These are phyloP conservation scores for Bombyx mori DNA, from an alignment of 1,140 invertebrate genomes.

Conservation along the genomic window DNA sequence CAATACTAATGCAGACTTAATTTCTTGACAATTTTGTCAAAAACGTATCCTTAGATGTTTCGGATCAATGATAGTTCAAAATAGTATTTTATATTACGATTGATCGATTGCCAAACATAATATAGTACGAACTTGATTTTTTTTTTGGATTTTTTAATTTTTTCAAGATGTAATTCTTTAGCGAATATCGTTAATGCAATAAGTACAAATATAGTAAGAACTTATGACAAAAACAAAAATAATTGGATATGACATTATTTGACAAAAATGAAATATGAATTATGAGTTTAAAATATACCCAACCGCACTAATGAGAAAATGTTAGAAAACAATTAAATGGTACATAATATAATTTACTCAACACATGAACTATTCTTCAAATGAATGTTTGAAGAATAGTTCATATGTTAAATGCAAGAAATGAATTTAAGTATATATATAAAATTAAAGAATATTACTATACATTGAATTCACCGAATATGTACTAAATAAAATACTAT, in stretches of 20 bases:
- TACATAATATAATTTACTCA: constrained; percentile 27
- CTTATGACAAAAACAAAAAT: constrained; percentile 55
- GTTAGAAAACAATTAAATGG: constrained; percentile 21
- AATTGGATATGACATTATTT: constrained; percentile 40
- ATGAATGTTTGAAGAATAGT: constrained; percentile 16
- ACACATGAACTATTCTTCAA: constrained; percentile 11
- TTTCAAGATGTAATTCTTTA: constrained; percentile 62
- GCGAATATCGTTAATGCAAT: constrained; percentile 67
- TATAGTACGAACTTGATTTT: constrained; percentile 59
- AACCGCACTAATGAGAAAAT: constrained; percentile 37
- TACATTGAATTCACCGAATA: constrained; percentile 51
- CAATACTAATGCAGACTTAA: constrained; percentile 25
- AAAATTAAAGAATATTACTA: constrained; percentile 47
- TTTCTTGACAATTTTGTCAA: constrained; percentile 24
- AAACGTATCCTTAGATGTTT: constrained; percentile 41
- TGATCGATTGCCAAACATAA: constrained; percentile 65
- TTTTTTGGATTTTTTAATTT: constrained; percentile 46
- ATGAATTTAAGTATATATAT: constrained; percentile 29
- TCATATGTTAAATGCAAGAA: constrained; percentile 25
- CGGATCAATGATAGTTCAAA: constrained; percentile 48
- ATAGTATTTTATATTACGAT: constrained; percentile 66
- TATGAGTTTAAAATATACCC: constrained; percentile 58
- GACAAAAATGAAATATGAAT: constrained; percentile 29
- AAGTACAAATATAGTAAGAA: constrained; percentile 67
- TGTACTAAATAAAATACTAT: constrained; percentile 62